These are phyloP conservation scores for Anguilla anguilla DNA, from an alignment of 2,797 vertebrate genomes.

Conservation along the genomic window DNA sequence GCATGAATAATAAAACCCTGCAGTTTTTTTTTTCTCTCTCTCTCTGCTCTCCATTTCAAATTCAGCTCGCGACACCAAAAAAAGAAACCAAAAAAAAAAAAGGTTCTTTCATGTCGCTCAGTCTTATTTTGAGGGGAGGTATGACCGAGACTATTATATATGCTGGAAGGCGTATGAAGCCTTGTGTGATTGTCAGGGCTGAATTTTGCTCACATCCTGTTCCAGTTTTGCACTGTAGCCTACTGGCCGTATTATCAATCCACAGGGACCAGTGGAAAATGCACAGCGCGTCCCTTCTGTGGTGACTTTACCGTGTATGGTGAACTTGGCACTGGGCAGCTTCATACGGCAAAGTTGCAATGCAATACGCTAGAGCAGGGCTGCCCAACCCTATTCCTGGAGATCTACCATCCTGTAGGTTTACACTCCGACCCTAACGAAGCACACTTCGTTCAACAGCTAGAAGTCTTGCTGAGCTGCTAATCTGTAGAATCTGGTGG, in stretches of 20 bases:
- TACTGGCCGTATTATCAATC: neutral
- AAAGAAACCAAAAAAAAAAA: neutral
- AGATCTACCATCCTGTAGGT: no score
- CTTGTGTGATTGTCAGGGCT: neutral
- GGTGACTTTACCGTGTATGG: neutral
- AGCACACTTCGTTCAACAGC: no score
- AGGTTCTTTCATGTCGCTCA: slow-evolving; percentile 58
- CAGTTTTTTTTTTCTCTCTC: slow-evolving; percentile 26
- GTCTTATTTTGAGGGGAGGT: slow-evolving; percentile 52
- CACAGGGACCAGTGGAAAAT: neutral
- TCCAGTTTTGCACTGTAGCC: neutral
- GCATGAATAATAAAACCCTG: slow-evolving; percentile 57
- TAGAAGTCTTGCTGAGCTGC: no score
- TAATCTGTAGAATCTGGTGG: no score
- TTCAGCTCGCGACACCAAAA: neutral
- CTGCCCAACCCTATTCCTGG: no score
- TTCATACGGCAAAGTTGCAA: neutral
- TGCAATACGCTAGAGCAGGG: neutral
- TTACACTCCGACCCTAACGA: no score
- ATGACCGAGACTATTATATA: slow-evolving; percentile 58
- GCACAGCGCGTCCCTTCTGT: no score
- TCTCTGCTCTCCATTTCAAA: neutral
- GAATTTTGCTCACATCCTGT: neutral
- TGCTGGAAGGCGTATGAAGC: slow-evolving; percentile 57
- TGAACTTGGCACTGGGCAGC: neutral